Percentiles rank a stretch among this genome's conserved stretches.
Conservation (phyloP, 2,888 invertebrate genomes). For the Eumacrocentrus americanus region DNA sequence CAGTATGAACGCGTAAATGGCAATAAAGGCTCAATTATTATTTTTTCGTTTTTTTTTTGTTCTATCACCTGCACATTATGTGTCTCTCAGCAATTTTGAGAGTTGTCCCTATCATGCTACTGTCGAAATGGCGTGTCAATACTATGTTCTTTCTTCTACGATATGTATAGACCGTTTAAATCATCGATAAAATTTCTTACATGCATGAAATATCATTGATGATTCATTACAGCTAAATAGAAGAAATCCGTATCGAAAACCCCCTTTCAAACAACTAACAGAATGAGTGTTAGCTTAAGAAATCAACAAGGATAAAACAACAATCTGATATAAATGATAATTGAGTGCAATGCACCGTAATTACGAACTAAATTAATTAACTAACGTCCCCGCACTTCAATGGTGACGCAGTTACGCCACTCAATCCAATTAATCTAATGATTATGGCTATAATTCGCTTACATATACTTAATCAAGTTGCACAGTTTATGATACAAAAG, state of each 20-base stretch:
- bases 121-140: background rate
- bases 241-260: background rate
- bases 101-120: background rate
- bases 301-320: constrained; percentile 10
- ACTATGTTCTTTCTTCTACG: background rate
- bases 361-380: constrained; percentile 28
- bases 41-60: constrained; percentile 10
- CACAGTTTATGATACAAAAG: constrained; percentile 46
- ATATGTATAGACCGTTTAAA: background rate
- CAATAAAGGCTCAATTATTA: constrained; percentile 33
- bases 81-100: background rate
- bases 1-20: constrained; percentile 32
- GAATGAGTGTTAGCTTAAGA: background rate
- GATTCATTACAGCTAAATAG: too few relatives aligned
- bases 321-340: background rate
- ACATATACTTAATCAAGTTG: constrained; percentile 5
- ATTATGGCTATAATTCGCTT: constrained; percentile 15
- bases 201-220: too few relatives aligned
- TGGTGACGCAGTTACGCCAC: too few relatives aligned
- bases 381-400: too few relatives aligned
- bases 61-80: constrained; percentile 3
- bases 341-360: constrained; percentile 21
- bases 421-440: background rate
- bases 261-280: background rate
- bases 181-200: background rate